A percentile compares a stretch with the other conserved stretches of the same genome.
phyloP scores from a whole-genome alignment of 2,888 invertebrate species.

The Ormyrus thymus region DNA sequence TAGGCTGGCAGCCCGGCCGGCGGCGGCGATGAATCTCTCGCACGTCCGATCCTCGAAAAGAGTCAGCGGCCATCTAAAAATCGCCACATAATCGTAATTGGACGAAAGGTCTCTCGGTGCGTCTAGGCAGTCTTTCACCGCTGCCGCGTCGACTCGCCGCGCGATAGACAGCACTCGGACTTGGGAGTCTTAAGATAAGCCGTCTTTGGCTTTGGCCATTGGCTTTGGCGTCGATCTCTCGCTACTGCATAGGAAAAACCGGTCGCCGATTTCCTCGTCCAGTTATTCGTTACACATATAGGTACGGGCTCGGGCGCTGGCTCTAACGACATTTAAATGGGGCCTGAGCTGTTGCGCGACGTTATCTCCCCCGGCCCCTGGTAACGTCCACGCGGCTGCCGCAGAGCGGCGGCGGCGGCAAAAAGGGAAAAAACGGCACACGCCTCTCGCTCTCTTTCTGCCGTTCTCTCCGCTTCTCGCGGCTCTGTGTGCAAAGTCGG shows the following conservation, averaged over 20 bases:
- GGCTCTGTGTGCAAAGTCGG: conserved; percentile 32
- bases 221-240: conserved; percentile 48
- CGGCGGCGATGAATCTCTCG: too few relatives aligned
- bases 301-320: conserved; percentile 55
- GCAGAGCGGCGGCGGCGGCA: conserved; percentile 13
- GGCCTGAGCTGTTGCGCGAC: conserved; percentile 62
- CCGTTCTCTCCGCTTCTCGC: conserved; percentile 6
- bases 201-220: conserved; percentile 38
- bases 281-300: conserved; percentile 46
- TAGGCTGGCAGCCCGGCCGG: too few relatives aligned
- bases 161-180: not conserved
- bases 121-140: not conserved
- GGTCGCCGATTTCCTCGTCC: conserved; percentile 54
- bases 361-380: conserved; percentile 59
- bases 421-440: conserved; percentile 70
- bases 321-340: conserved; percentile 69
- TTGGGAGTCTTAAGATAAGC: conserved; percentile 20
- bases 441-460: conserved; percentile 70
- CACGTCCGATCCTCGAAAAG: too few relatives aligned
- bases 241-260: conserved; percentile 46
- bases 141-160: not conserved
- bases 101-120: conserved; percentile 20
- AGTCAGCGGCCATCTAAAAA: not conserved
- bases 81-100: conserved; percentile 14
- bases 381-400: conserved; percentile 48